phyloP scores from a whole-genome alignment of 1,140 invertebrate species.

The Adelges cooleyi region DNA sequence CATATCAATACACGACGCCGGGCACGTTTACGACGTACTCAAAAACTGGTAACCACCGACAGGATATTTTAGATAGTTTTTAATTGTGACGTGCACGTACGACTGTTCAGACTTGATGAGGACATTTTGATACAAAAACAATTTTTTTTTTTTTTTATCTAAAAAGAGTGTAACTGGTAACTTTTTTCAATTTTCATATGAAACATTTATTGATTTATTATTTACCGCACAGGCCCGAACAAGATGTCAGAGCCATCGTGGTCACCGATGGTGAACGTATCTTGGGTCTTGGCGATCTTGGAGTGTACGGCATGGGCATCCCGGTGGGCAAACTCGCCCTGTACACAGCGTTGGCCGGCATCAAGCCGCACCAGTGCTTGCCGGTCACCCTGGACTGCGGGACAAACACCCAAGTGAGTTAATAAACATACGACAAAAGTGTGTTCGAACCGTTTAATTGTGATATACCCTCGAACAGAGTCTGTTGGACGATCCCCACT shows the following conservation, averaged over 20 bases:
- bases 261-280: slow-evolving; percentile 92
- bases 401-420: slow-evolving; percentile 67
- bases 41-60: slow-evolving; percentile 58
- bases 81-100: too few relatives aligned
- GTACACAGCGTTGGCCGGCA: slow-evolving; percentile 83
- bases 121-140: too few relatives aligned
- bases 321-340: slow-evolving; percentile 81
- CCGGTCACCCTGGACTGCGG: slow-evolving; percentile 86
- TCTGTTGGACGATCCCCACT: slow-evolving; percentile 76
- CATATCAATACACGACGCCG: slow-evolving; percentile 90
- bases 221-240: slow-evolving; percentile 60
- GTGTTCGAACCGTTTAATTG: background rate
- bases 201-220: too few relatives aligned
- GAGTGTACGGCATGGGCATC: slow-evolving; percentile 88
- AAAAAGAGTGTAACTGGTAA: too few relatives aligned
- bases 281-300: slow-evolving; percentile 84
- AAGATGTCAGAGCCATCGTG: slow-evolving; percentile 77
- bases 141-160: too few relatives aligned
- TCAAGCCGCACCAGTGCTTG: slow-evolving; percentile 78
- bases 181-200: too few relatives aligned
- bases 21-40: slow-evolving; percentile 74
- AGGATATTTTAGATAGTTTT: too few relatives aligned
- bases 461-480: slow-evolving; percentile 43
- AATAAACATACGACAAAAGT: background rate
- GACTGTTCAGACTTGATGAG: too few relatives aligned